Evolutionary conservation across 2,797 vertebrate species (phyloP).

Genomic region (Gymnothorax javanicus): DNA sequence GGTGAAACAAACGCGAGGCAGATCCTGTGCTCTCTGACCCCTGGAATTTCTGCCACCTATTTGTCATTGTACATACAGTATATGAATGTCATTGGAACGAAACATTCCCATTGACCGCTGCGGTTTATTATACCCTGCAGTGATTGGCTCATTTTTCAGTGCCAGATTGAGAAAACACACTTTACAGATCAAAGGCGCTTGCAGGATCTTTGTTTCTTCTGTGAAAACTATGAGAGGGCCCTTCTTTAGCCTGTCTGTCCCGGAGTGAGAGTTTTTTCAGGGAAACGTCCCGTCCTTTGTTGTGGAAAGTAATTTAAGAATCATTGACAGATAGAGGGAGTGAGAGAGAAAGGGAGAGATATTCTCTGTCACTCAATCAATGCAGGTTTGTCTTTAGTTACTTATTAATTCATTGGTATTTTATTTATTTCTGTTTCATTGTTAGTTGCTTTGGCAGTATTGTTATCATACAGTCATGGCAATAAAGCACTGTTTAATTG

Average conservation of each 20-base stretch:
- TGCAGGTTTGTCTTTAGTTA: no score
- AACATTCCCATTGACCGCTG: not conserved
- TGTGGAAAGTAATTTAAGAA: constrained; percentile 25
- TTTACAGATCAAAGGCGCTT: not conserved
- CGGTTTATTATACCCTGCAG: not conserved
- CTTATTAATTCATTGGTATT: no score
- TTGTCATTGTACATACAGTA: no score
- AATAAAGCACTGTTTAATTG: no score
- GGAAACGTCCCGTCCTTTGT: not conserved
- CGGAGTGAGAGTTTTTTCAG: constrained; percentile 33
- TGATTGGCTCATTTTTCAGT: not conserved
- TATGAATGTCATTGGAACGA: no score
- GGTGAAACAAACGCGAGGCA: no score
- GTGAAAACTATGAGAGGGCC: not conserved
- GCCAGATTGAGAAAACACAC: not conserved
- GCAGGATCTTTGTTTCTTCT: not conserved
- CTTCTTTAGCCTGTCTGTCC: not conserved
- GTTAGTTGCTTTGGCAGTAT: no score
- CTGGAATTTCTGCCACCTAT: no score
- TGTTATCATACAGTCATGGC: no score
- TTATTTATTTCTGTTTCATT: no score
- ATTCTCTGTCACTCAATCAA: constrained; percentile 69
- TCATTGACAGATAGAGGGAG: constrained; percentile 9
- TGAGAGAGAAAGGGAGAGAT: constrained; percentile 15
- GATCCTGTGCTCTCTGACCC: no score